A percentile compares a stretch with the other conserved stretches of the same genome.
phyloP scores from a whole-genome alignment of 2,888 invertebrate species.

The Caenorhabditis macrosperma region DNA sequence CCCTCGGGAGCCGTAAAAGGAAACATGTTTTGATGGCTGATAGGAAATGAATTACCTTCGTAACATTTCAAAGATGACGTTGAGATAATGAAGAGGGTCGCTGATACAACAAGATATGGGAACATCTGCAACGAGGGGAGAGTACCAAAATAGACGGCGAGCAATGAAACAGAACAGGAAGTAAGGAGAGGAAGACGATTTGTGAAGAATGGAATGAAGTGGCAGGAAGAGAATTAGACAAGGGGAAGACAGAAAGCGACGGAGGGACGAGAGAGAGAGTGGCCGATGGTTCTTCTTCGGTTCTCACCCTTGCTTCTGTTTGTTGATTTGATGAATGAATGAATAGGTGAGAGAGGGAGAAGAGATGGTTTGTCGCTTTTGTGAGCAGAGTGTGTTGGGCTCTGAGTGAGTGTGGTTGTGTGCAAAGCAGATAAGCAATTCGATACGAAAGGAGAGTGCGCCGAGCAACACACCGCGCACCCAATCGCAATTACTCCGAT shows the following conservation, averaged over 20 bases:
- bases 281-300: conserved; percentile 32
- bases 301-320: conserved; percentile 29
- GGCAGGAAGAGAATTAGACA: conserved; percentile 10
- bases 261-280: neutral
- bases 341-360: conserved; percentile 14
- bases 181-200: neutral
- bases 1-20: conserved; percentile 49
- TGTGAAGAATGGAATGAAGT: conserved; percentile 1
- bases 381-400: conserved; percentile 23
- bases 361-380: conserved; percentile 43
- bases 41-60: conserved; percentile 18
- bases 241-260: neutral
- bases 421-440: conserved; percentile 56
- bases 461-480: conserved; percentile 20
- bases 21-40: neutral
- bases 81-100: conserved; percentile 37
- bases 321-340: conserved; percentile 54
- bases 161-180: conserved; percentile 42
- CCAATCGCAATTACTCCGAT: conserved; percentile 11
- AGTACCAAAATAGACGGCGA: conserved; percentile 22
- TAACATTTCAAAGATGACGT: conserved; percentile 46
- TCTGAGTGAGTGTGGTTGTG: conserved; percentile 27
- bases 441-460: conserved; percentile 43
- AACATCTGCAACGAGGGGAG: conserved; percentile 29
- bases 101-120: neutral